Conservation (phyloP, 1,140 invertebrate genomes). For the Drosophila suzukii region DNA sequence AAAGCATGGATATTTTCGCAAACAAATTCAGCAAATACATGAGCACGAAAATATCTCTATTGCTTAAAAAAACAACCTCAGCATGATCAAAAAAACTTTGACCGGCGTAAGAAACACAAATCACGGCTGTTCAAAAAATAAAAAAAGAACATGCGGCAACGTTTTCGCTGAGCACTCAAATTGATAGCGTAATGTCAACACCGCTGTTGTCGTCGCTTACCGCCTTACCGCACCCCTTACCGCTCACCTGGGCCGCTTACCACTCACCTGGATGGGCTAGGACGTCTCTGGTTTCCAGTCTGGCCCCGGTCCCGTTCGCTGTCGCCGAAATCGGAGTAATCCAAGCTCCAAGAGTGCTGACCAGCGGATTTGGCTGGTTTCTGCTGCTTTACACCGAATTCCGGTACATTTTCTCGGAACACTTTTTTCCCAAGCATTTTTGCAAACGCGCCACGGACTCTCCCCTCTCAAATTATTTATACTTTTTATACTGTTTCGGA, state of each 20-base stretch:
- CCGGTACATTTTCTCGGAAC: constrained; percentile 83
- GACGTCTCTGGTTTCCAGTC: constrained; percentile 64
- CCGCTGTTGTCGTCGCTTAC: constrained; percentile 34
- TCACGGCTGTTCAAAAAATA: constrained; percentile 25
- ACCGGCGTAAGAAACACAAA: constrained; percentile 28
- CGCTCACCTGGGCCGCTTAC: background rate
- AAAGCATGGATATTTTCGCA: too few species aligned
- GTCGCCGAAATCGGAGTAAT: constrained; percentile 53
- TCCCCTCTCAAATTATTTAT: constrained; percentile 44
- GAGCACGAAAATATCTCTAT: background rate
- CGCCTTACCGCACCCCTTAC: constrained; percentile 4
- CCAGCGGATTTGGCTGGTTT: constrained; percentile 42
- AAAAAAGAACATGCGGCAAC: constrained; percentile 28
- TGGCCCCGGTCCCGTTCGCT: constrained; percentile 57
- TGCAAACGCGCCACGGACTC: constrained; percentile 38
- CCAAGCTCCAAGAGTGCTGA: constrained; percentile 21
- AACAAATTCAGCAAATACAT: background rate
- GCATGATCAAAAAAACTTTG: constrained; percentile 19
- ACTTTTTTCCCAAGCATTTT: constrained; percentile 80
- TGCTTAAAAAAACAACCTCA: constrained; percentile 3
- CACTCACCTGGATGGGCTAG: constrained; percentile 29
- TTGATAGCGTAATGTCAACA: constrained; percentile 47
- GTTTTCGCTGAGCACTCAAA: constrained; percentile 39
- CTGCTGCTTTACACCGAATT: constrained; percentile 76
- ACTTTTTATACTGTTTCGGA: constrained; percentile 14